These are phyloP conservation scores for Sminthurinus aureus DNA, from an alignment of 2,888 invertebrate genomes.

Conservation along the genomic window DNA sequence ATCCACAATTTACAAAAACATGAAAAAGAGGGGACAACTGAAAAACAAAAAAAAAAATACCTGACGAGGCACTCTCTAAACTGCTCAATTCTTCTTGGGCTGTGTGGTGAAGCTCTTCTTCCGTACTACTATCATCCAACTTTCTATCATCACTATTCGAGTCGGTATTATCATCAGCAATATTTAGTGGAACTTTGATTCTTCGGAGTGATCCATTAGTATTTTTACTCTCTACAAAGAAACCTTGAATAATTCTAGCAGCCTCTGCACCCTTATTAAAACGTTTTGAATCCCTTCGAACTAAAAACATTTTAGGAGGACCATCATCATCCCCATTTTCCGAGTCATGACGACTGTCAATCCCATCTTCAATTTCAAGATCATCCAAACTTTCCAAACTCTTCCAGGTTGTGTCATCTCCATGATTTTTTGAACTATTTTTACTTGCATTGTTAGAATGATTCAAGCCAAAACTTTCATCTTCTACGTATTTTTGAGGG, in stretches of 20 bases:
- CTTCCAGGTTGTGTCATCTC: constrained; percentile 25
- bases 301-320: constrained; percentile 42
- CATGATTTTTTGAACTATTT: background rate
- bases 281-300: constrained; percentile 57
- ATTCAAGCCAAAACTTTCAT: constrained; percentile 11
- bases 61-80: constrained; percentile 40
- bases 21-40: background rate
- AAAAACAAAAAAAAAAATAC: constrained; percentile 8
- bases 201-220: constrained; percentile 56
- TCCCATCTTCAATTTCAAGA: constrained; percentile 55
- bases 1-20: background rate
- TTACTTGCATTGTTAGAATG: background rate
- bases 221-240: constrained; percentile 60
- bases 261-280: constrained; percentile 56
- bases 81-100: constrained; percentile 13
- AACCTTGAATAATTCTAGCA: constrained; percentile 60
- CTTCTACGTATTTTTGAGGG: constrained; percentile 36
- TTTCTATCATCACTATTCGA: constrained; percentile 39
- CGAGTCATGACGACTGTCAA: constrained; percentile 46
- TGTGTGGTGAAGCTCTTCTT: constrained; percentile 17
- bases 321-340: constrained; percentile 49
- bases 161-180: constrained; percentile 46
- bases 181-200: constrained; percentile 56
- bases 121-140: constrained; percentile 39
- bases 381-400: constrained; percentile 57